These are phyloP conservation scores for Sula dactylatra DNA, from an alignment of 2,113 vertebrate species.

Conservation along the genomic window DNA sequence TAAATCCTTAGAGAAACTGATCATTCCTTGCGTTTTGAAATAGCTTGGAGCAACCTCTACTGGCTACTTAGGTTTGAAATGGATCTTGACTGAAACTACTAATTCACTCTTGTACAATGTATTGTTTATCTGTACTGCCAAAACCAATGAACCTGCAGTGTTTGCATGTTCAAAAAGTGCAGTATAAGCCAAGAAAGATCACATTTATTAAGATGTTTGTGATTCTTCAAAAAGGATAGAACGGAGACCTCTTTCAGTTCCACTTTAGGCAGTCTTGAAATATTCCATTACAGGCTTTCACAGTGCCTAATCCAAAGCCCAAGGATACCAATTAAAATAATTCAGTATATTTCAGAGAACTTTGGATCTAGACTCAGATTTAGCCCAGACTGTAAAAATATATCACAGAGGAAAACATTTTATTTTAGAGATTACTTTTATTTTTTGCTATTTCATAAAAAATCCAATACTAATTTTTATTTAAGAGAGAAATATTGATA, in stretches of 20 bases:
- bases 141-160: background rate
- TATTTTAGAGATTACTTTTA: background rate
- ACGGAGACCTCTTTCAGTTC: background rate
- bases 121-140: background rate
- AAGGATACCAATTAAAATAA: background rate
- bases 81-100: background rate
- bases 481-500: background rate
- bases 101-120: background rate
- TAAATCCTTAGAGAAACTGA: background rate
- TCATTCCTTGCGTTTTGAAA: background rate
- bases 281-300: background rate
- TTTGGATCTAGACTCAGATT: background rate
- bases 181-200: background rate
- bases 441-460: background rate
- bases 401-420: background rate
- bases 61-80: background rate
- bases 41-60: slow-evolving; percentile 29
- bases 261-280: background rate
- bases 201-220: background rate
- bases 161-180: background rate
- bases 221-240: background rate
- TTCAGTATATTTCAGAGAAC: background rate
- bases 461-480: background rate
- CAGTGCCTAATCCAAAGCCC: background rate
- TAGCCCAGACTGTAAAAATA: background rate